Base-by-base conservation (phyloP, 37 sponge, comb jelly and placozoan species). In the Hexactinellida sp. region DNA sequence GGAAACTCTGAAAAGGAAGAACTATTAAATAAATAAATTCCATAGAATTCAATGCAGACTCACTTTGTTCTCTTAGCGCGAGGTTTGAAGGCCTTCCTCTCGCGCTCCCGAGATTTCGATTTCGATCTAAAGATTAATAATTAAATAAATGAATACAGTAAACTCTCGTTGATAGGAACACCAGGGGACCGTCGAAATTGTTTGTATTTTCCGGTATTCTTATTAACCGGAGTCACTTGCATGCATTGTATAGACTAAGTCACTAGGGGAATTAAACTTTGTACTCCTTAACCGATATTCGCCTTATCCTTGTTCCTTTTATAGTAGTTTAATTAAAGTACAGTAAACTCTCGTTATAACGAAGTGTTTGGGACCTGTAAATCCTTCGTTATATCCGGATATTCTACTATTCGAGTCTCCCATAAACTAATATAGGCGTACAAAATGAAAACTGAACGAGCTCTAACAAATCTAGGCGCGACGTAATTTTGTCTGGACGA, bases 1-100 rank as follows among this genome's bases (percentile, higher is more conserved):
- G 10, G 92, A 93, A 0, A 89, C 86, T 87, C 93, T 92, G 55
- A 23, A 51, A 63, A 21, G 13, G 5, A 39, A 13, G 21, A 51
- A 38, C 52, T 23, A 37, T 21, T 5, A 30, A 19, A 51, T 38
- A 39, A 5, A 10, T 24, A 30, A 9, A 23, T 37, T 3, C 3
- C 1, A 1, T 21, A 19, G 21, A 47, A 19, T 47, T 47, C 52
- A 83, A 13, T 83, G n/a, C n/a, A 35, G 5, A 19, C 84, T 37
- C 7, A 38, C 84, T 83, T 83, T 23, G 38, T n/a, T 19, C 84
- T 7, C 7, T 82, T 55, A n/a, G 16, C 21, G 5, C 54, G 23
- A 25, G 38, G 86, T 24, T 55, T 55, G 83, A 13, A 28, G 16
- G 13, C 30, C 35, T 71, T 85, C 35, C 28, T 41, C 82, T 85